Evolutionary conservation across 23 tunicate species (phyloP).

Genomic region (Pegea sp.): DNA sequence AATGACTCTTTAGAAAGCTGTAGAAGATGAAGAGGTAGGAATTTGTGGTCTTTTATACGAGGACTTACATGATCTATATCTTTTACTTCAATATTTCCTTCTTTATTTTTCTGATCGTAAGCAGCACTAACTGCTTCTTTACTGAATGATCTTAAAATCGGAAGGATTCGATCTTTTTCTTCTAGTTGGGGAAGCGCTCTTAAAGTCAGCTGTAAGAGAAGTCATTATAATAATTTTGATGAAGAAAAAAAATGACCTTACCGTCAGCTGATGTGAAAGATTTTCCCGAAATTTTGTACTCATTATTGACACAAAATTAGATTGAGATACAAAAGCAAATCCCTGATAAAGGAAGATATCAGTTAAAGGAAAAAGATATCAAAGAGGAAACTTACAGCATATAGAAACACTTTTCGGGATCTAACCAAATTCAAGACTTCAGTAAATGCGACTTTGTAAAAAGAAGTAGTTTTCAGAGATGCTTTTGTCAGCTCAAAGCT

Average conservation of each 20-base stretch:
- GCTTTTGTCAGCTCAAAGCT: constrained; percentile 29
- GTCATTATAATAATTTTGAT: not conserved
- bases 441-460: constrained; percentile 64
- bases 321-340: not conserved
- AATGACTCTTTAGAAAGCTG: constrained; percentile 48
- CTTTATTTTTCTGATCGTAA: constrained; percentile 60
- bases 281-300: not conserved
- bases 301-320: not conserved
- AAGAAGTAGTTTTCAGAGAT: constrained; percentile 17
- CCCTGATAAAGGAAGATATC: constrained; percentile 1
- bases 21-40: not conserved
- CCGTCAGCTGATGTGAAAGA: not conserved
- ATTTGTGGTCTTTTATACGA: not conserved
- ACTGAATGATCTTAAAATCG: constrained; percentile 60
- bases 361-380: no score
- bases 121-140: constrained; percentile 59
- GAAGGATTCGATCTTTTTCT: constrained; percentile 68
- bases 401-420: constrained; percentile 37
- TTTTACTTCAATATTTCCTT: constrained; percentile 65
- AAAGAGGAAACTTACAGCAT: constrained; percentile 5
- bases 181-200: constrained; percentile 66
- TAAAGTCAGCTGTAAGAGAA: constrained; percentile 23
- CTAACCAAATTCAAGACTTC: constrained; percentile 74
- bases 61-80: constrained; percentile 32
- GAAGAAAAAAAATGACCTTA: not conserved